These are phyloP conservation scores for Campylomormyrus numenius DNA, from an alignment of 2,113 vertebrate genomes.

Conservation along the genomic window DNA sequence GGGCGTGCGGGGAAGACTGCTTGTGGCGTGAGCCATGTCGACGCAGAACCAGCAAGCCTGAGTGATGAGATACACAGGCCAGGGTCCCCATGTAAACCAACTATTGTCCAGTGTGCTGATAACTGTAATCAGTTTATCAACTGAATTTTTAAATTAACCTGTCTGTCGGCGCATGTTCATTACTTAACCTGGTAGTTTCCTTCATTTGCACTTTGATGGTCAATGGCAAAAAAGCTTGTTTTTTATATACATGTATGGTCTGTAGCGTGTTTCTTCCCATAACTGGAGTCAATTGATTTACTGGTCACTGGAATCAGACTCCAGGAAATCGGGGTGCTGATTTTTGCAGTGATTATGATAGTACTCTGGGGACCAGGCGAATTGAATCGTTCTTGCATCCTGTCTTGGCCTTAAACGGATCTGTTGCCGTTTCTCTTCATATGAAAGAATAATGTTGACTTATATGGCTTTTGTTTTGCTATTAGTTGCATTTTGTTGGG, in stretches of 20 bases:
- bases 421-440: neutral
- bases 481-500: conserved; percentile 2
- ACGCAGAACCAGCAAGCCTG: conserved; percentile 37
- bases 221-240: neutral
- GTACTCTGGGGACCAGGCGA: conserved; percentile 24
- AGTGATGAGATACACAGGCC: conserved; percentile 30
- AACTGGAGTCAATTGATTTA: conserved; percentile 16
- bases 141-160: conserved; percentile 59
- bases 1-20: neutral
- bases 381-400: conserved; percentile 9
- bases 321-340: neutral
- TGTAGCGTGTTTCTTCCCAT: conserved; percentile 5
- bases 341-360: conserved; percentile 21
- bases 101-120: conserved; percentile 45
- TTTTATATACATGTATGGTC: neutral
- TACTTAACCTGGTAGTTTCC: neutral
- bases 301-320: neutral
- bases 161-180: conserved; percentile 45
- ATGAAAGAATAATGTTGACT: neutral
- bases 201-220: neutral
- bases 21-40: neutral
- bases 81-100: conserved; percentile 33
- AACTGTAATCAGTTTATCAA: conserved; percentile 65
- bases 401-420: neutral
- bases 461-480: neutral